Evolutionary conservation across 2,888 invertebrate genomes (phyloP), one percentile per base, ranked within the genome.

Genomic region (Mimumesa dahlbomi): DNA sequence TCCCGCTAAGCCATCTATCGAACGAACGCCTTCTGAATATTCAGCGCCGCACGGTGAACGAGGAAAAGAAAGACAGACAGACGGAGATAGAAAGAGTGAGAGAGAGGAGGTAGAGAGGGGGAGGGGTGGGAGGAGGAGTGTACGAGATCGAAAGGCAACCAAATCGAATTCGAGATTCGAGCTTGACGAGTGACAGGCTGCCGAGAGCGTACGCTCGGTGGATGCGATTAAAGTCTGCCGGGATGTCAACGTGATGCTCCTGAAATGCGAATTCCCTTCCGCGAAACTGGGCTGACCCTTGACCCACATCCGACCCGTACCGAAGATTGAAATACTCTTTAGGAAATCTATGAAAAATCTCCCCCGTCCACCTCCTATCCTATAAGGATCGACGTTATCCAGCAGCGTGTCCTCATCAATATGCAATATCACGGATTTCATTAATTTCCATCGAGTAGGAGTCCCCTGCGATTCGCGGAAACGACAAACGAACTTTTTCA

Each of bases 21-120:
- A 73, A 78, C 74, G 75, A 80, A 82, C 81, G 83, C 81, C 81
- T 83, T 68, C 75, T 82, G 84, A 85, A 86, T 85, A 85, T 86
- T 86, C 85, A 84, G 73, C 79, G 75, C 14, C 19, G 25, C 31
- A 45, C 43, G 34, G 40, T 13, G 29, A 6, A 19, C 62, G 42
- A 22, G 36, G 21, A 31, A 18, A 38, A 46, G 52, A 49, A 40
- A 38, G 16, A 63, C 43, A 53, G 48, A 34, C 18, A 48, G 3
- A 29, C n/a, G 42, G 19, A 16, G 6, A 36, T 45, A 49, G 34
- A 42, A 34, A 54, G 21, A 18, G 21, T 49, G 25, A 34, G 46
- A 42, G 57, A 56, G 58, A 65, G n/a, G n/a, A n/a, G 66, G 18
- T 11, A n/a, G 31, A 43, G 6, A 43, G 6, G 31, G 50, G 21